phyloP scores from a whole-genome alignment of 2,113 vertebrate species.

The Physeter macrocephalus region DNA sequence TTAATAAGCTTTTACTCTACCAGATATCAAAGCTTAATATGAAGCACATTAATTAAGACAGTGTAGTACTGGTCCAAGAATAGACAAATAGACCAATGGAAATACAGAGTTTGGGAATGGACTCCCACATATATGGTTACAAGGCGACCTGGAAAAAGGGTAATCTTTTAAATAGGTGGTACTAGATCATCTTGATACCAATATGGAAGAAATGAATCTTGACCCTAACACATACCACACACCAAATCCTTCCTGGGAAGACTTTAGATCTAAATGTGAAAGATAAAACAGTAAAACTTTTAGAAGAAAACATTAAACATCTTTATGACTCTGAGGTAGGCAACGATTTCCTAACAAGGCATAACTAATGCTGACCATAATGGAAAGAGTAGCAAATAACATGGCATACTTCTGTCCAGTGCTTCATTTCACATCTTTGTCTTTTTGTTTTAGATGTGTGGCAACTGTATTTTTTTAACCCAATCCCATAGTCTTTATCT shows the following conservation, averaged over 20 bases:
- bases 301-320: not conserved
- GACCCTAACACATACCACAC: not conserved
- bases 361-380: not conserved
- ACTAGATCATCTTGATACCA: not conserved
- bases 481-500: not conserved
- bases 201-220: not conserved
- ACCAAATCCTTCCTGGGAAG: not conserved
- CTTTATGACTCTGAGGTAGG: not conserved
- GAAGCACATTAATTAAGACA: not conserved
- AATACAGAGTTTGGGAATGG: not conserved
- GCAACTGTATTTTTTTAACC: not conserved
- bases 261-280: not conserved
- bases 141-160: not conserved
- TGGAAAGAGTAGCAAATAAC: not conserved
- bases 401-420: not conserved
- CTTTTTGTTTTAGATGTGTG: not conserved
- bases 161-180: not conserved
- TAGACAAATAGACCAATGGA: not conserved
- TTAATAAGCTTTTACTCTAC: not conserved
- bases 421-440: not conserved
- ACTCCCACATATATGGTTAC: not conserved
- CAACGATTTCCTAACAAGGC: not conserved
- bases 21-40: not conserved
- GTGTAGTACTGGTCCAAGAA: not conserved
- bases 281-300: not conserved